Conservation (phyloP, 2,888 invertebrate species). For the Calliphora vomitoria region DNA sequence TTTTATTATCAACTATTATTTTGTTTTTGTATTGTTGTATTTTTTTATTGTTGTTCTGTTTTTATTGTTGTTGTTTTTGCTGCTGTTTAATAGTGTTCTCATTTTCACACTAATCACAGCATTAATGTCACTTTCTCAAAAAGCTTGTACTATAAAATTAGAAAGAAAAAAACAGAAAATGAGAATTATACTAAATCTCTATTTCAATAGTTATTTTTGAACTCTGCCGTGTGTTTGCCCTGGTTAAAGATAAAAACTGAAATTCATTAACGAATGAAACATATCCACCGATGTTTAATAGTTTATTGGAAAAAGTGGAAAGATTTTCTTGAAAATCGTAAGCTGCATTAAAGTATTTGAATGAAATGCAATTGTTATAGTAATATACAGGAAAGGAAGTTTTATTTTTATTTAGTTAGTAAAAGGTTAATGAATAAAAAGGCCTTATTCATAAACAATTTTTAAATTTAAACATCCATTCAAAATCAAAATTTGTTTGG, state of each 20-base stretch:
- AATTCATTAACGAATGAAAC: neutral
- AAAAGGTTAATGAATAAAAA: no score
- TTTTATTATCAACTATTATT: constrained; percentile 23
- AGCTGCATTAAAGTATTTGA: neutral
- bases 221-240: neutral
- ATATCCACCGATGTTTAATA: neutral
- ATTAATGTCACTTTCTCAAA: constrained; percentile 70
- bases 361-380: neutral
- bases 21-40: constrained; percentile 9
- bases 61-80: neutral
- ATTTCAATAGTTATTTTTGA: neutral
- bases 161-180: neutral
- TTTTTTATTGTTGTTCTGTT: constrained; percentile 24
- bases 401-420: neutral
- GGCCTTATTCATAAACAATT: no score
- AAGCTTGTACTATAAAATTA: constrained; percentile 25
- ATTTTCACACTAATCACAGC: constrained; percentile 63
- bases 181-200: neutral
- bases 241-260: neutral
- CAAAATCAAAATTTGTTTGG: no score
- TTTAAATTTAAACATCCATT: no score
- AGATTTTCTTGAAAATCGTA: neutral
- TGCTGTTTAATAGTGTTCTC: constrained; percentile 28
- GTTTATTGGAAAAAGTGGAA: neutral
- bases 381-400: neutral